phyloP scores from a whole-genome alignment of 2,113 vertebrate genomes.

The Sturnira hondurensis region DNA sequence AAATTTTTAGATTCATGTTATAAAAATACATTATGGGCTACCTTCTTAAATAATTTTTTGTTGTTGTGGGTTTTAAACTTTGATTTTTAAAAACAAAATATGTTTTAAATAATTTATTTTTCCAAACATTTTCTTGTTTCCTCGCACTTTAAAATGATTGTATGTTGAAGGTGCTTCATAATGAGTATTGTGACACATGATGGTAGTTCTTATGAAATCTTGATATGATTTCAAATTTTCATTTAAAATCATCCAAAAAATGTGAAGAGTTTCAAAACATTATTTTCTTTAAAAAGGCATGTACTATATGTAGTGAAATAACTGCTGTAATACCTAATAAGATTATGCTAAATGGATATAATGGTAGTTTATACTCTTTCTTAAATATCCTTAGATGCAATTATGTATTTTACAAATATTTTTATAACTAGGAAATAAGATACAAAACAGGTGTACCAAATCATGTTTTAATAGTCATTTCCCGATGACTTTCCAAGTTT shows the following conservation, averaged over 20 bases:
- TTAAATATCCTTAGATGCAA: background rate
- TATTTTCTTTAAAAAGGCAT: background rate
- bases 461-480: background rate
- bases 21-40: background rate
- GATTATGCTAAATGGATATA: background rate
- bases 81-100: too few species aligned
- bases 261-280: background rate
- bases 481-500: background rate
- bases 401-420: background rate
- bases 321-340: background rate
- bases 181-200: background rate
- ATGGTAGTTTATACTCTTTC: background rate
- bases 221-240: background rate
- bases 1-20: background rate
- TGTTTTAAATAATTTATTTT: too few species aligned
- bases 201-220: background rate
- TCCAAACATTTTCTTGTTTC: too few species aligned
- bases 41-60: background rate
- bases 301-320: background rate
- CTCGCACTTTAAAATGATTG: too few species aligned
- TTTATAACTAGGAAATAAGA: slow-evolving; percentile 1
- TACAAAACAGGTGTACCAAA: background rate
- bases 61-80: background rate
- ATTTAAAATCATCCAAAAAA: background rate
- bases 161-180: too few species aligned